Evolutionary conservation across 1,140 invertebrate species (phyloP).

Genomic region (Stratiolaelaps scimitus): DNA sequence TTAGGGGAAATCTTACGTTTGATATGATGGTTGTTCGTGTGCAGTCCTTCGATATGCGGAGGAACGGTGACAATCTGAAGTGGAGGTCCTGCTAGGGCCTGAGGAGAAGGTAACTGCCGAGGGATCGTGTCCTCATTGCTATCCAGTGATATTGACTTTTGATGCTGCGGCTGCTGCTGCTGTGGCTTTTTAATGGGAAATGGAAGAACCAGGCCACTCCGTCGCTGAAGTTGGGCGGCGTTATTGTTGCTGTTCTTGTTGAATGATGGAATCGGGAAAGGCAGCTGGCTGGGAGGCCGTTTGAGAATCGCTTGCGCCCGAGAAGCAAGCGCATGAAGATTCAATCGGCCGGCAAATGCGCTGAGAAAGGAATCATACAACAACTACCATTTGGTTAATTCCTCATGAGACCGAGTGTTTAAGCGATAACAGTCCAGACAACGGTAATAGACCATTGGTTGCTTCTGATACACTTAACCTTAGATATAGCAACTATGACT

Average conservation of each 20-base stretch:
- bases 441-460: too few species aligned
- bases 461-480: too few species aligned
- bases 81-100: neutral
- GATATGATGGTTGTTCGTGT: neutral
- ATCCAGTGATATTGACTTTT: neutral
- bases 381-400: too few species aligned
- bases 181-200: conserved; percentile 1
- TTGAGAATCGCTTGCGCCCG: conserved; percentile 19
- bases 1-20: conserved; percentile 11
- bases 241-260: conserved; percentile 28
- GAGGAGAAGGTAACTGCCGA: too few species aligned
- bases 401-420: too few species aligned
- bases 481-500: too few species aligned
- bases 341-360: neutral
- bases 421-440: too few species aligned
- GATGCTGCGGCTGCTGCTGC: neutral
- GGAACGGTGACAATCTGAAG: conserved; percentile 18
- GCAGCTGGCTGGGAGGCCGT: conserved; percentile 10
- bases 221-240: conserved; percentile 13
- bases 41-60: conserved; percentile 4
- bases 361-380: too few species aligned
- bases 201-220: conserved; percentile 1
- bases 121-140: too few species aligned
- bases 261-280: conserved; percentile 23
- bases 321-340: conserved; percentile 9